Percentiles rank a stretch among this genome's conserved stretches.
Conservation (phyloP, 2,113 vertebrate species). For the Carassius auratus region DNA sequence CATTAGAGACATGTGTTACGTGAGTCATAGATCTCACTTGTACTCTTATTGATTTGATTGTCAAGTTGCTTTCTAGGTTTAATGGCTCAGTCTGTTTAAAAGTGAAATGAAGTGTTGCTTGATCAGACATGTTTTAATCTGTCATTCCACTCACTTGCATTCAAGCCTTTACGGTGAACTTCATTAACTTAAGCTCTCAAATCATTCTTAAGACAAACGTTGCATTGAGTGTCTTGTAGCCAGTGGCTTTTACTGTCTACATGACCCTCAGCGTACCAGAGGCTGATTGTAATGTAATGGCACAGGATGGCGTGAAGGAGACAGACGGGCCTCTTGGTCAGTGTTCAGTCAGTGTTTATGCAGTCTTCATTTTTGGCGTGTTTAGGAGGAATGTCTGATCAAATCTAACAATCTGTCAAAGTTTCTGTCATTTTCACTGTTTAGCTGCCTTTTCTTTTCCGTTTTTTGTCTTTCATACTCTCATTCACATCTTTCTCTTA, state of each 20-base stretch:
- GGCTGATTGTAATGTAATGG: background rate
- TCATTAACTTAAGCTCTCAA: background rate
- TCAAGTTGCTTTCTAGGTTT: constrained; percentile 2
- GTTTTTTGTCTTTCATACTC: background rate
- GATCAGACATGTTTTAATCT: background rate
- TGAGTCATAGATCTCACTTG: background rate
- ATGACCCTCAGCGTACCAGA: background rate
- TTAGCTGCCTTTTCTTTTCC: background rate
- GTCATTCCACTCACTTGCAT: background rate
- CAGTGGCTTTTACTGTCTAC: background rate
- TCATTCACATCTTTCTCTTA: too few species aligned
- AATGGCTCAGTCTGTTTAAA: constrained; percentile 2
- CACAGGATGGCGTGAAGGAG: constrained; percentile 4
- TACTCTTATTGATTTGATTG: background rate
- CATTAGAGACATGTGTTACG: constrained; percentile 1
- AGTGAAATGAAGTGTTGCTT: background rate
- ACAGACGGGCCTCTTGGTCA: background rate
- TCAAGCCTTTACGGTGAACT: constrained; percentile 2
- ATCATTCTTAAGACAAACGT: background rate
- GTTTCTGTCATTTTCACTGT: background rate
- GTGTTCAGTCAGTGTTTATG: constrained; percentile 1
- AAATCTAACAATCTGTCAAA: background rate
- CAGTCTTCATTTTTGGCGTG: background rate
- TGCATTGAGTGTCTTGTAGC: background rate
- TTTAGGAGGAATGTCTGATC: constrained; percentile 4